phyloP scores from a whole-genome alignment of 2,113 vertebrate species.

The Acanthochromis polyacanthus region DNA sequence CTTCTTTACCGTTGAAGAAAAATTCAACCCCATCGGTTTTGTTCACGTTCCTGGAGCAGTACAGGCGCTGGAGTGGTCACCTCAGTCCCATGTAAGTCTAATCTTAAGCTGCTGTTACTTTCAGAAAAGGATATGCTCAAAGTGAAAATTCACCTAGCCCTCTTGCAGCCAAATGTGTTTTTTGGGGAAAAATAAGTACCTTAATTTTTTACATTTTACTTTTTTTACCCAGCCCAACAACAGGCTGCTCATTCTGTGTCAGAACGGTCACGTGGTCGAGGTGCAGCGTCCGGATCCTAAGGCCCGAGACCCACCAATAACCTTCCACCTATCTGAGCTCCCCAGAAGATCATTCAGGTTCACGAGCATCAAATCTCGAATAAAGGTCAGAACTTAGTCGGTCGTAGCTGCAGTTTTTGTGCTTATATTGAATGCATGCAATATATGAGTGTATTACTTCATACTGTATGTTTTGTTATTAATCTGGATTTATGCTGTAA shows the following conservation, averaged over 20 bases:
- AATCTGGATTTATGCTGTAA: too few species aligned
- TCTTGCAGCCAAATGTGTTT: too few species aligned
- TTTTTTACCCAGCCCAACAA: slow-evolving; percentile 82
- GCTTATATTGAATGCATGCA: background rate
- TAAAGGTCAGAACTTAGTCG: slow-evolving; percentile 84
- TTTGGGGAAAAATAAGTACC: too few species aligned
- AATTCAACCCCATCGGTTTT: slow-evolving; percentile 90
- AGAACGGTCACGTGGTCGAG: slow-evolving; percentile 89
- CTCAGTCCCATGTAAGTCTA: slow-evolving; percentile 85
- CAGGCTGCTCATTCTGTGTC: slow-evolving; percentile 89
- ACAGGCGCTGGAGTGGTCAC: slow-evolving; percentile 89
- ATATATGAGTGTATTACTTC: background rate
- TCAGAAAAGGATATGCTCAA: too few species aligned
- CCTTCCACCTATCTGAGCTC: slow-evolving; percentile 87
- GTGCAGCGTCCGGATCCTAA: slow-evolving; percentile 78
- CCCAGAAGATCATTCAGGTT: slow-evolving; percentile 87
- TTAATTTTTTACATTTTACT: background rate
- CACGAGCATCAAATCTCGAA: slow-evolving; percentile 91
- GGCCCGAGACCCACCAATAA: slow-evolving; percentile 58
- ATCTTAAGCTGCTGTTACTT: background rate
- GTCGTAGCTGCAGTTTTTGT: background rate
- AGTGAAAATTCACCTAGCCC: too few species aligned
- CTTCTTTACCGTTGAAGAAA: slow-evolving; percentile 89
- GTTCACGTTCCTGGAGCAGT: slow-evolving; percentile 92
- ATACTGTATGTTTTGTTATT: too few species aligned